These are phyloP conservation scores for Pheosia tremula DNA, from an alignment of 2,888 invertebrate species.

Conservation along the genomic window DNA sequence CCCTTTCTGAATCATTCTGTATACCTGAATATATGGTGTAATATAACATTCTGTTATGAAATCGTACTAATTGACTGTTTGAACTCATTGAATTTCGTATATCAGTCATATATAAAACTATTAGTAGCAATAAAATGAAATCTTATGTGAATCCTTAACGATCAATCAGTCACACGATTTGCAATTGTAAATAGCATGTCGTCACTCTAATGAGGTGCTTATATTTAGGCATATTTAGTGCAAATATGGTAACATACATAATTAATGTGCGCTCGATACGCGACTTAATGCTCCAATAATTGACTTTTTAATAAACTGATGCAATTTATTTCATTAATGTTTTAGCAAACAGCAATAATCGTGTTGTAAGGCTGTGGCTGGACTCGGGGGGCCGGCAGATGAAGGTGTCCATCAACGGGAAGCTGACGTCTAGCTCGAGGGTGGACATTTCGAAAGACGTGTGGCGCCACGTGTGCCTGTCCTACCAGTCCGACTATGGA, in stretches of 20 bases:
- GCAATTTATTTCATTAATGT: constrained; percentile 33
- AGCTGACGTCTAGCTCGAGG: constrained; percentile 70
- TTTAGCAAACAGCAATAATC: constrained; percentile 81
- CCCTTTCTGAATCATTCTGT: no score
- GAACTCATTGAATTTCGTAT: no score
- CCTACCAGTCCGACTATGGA: constrained; percentile 86
- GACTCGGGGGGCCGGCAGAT: constrained; percentile 82
- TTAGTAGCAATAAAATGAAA: no score
- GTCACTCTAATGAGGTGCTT: constrained; percentile 11
- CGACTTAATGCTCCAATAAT: constrained; percentile 41
- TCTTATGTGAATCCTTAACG: no score
- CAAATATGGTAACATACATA: constrained; percentile 43
- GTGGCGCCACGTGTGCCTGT: constrained; percentile 88
- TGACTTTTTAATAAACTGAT: constrained; percentile 18
- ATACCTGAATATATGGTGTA: no score
- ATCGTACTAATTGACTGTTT: no score
- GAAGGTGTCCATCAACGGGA: constrained; percentile 83
- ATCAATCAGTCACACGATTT: neutral
- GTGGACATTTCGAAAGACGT: constrained; percentile 71
- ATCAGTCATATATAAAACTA: no score
- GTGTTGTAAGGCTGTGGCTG: constrained; percentile 85
- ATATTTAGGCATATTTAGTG: constrained; percentile 30
- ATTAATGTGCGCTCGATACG: constrained; percentile 40
- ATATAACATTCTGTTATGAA: no score
- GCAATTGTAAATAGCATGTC: constrained; percentile 11